Evolutionary conservation across 1,140 invertebrate genomes (phyloP).

Genomic region (Anagrus nilaparvatae): DNA sequence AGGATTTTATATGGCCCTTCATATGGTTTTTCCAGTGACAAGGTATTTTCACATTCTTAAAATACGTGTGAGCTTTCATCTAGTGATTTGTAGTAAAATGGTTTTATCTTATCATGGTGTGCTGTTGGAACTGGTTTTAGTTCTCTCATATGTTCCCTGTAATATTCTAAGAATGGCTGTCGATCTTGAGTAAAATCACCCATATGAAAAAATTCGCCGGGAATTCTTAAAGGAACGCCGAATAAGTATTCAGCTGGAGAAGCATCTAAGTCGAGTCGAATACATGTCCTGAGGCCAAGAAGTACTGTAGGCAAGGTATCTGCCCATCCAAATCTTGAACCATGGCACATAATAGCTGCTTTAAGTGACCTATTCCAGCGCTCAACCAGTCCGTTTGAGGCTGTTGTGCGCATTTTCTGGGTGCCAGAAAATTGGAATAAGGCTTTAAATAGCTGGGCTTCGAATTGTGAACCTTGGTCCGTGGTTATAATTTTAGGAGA

Average conservation of each 20-base stretch:
- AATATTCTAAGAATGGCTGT: neutral
- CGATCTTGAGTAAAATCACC: neutral
- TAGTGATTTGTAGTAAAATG: neutral
- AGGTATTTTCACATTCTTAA: no score
- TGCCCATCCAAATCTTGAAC: neutral
- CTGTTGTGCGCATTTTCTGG: conserved; percentile 19
- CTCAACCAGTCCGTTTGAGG: conserved; percentile 30
- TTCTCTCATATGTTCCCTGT: neutral
- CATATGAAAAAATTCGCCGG: neutral
- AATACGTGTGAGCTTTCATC: neutral
- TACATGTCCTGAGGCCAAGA: neutral
- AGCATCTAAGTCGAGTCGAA: neutral
- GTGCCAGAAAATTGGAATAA: neutral
- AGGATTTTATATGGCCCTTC: no score
- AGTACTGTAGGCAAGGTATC: neutral
- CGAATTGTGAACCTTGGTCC: conserved; percentile 8
- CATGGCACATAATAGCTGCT: conserved; percentile 14
- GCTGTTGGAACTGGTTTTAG: neutral
- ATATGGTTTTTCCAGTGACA: no score
- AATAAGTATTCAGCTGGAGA: neutral
- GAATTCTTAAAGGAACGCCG: neutral
- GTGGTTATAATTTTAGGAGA: neutral
- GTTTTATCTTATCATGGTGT: neutral
- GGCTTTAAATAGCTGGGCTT: conserved; percentile 2
- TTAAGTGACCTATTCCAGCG: conserved; percentile 31